phyloP scores from a whole-genome alignment of 2,888 invertebrate genomes.

The Masnerella sp. region DNA sequence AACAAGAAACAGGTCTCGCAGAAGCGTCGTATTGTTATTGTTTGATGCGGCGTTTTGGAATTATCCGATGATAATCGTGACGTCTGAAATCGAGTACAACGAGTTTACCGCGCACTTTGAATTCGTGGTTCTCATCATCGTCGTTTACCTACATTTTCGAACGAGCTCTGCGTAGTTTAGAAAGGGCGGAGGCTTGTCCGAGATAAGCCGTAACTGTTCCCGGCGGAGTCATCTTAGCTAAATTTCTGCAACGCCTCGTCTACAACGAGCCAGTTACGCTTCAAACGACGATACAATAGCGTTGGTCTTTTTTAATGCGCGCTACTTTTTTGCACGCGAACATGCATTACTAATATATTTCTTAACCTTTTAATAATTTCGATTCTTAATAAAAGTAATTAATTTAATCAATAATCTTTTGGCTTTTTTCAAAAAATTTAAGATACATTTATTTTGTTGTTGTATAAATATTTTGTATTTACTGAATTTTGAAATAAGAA shows the following conservation, averaged over 20 bases:
- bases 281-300: constrained; percentile 46
- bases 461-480: too few relatives aligned
- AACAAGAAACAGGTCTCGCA: not conserved
- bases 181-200: constrained; percentile 64
- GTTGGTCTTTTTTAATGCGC: constrained; percentile 35
- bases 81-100: constrained; percentile 31
- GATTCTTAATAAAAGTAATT: not conserved
- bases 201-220: constrained; percentile 73
- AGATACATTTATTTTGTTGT: too few relatives aligned
- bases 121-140: constrained; percentile 50
- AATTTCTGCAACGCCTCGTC: constrained; percentile 70
- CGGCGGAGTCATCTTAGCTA: constrained; percentile 72
- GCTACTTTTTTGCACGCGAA: not conserved
- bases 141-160: constrained; percentile 48
- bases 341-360: too few relatives aligned
- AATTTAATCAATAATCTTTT: not conserved
- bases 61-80: constrained; percentile 43
- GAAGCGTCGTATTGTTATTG: constrained; percentile 18
- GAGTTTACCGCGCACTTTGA: constrained; percentile 43
- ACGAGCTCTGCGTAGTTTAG: constrained; percentile 43
- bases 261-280: constrained; percentile 67
- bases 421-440: constrained; percentile 7
- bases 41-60: constrained; percentile 22
- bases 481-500: too few relatives aligned
- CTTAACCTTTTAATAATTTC: too few relatives aligned